Evolutionary conservation across 2,113 vertebrate species (phyloP).

Genomic region (Caloenas nicobarica): DNA sequence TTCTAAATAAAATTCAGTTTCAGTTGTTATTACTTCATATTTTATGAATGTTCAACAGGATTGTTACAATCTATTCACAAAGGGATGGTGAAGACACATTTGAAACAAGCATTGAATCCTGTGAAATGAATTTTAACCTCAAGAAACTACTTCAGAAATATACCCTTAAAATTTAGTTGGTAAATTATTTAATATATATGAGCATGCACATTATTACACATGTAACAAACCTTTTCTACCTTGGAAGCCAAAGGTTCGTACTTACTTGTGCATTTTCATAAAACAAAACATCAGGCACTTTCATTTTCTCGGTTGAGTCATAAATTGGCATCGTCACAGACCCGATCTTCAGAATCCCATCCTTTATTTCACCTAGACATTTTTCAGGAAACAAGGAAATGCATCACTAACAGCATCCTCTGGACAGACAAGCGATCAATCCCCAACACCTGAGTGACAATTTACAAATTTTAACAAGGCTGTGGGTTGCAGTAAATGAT

Average conservation of each 20-base stretch:
- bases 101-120: not conserved
- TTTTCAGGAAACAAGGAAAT: constrained; percentile 36
- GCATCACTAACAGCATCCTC: not conserved
- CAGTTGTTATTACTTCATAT: not conserved
- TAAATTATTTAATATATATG: not conserved
- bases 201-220: not conserved
- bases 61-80: not conserved
- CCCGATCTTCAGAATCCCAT: constrained; percentile 88
- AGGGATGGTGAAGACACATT: not conserved
- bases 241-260: not conserved
- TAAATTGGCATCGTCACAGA: constrained; percentile 80
- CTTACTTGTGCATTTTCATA: constrained; percentile 95
- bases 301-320: constrained; percentile 86
- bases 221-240: not conserved
- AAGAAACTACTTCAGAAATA: not conserved
- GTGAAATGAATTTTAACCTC: not conserved
- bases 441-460: fast-evolving
- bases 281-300: constrained; percentile 95
- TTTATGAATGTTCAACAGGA: not conserved
- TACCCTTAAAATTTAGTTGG: not conserved
- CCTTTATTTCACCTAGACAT: constrained; percentile 80
- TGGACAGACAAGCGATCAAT: not conserved
- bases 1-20: not conserved
- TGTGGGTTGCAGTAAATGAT: not conserved
- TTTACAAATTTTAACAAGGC: not conserved